Evolutionary conservation across 2,888 invertebrate genomes (phyloP), one percentile per base, ranked within the genome.

Genomic region (Stomorhina lunata): DNA sequence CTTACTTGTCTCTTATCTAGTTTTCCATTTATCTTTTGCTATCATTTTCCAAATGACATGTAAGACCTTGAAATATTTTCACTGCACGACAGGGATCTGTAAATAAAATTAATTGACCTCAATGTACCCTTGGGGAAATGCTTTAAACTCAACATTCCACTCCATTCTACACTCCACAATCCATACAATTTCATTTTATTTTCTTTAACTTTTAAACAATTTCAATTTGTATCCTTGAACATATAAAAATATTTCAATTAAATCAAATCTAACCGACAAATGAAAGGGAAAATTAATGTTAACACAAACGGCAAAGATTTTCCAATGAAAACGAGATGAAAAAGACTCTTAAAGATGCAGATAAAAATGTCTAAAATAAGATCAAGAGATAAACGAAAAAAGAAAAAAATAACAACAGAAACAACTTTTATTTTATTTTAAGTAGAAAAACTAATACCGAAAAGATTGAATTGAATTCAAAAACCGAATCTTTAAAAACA

Each of bases 231-330:
- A 82, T 79, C 75, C 81, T 81, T 73, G 78, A 68, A 73, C 20
- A 50, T n/a, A n/a, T n/a, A 77, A 34, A 61, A 53, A 69, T 27
- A 71, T 45, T 77, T 69, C 77, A 48, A 81, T 78, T 81, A 72
- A 68, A 61, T 17, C 50, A 45, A 69, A 63, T 55, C 66, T 61
- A 73, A 65, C 79, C 57, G 65, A 57, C 69, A 71, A 82, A 79
- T 73, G 81, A 81, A 81, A 81, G 81, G 77, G 81, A 81, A 81
- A 78, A 63, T 71, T 69, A 57, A 59, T 75, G 72, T 40, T 71
- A 65, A 79, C 71, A 79, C 43, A n/a, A n/a, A 53, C 40, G 29
- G 17, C 15, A 53, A 69, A 61, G 43, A 65, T 80, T 53, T 75
- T 32, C 48, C 12, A 25, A 45, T n/a, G 25, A 29, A 55, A 55